Base-by-base conservation (phyloP, 2,113 vertebrate genomes). In the Ochotona princeps region DNA sequence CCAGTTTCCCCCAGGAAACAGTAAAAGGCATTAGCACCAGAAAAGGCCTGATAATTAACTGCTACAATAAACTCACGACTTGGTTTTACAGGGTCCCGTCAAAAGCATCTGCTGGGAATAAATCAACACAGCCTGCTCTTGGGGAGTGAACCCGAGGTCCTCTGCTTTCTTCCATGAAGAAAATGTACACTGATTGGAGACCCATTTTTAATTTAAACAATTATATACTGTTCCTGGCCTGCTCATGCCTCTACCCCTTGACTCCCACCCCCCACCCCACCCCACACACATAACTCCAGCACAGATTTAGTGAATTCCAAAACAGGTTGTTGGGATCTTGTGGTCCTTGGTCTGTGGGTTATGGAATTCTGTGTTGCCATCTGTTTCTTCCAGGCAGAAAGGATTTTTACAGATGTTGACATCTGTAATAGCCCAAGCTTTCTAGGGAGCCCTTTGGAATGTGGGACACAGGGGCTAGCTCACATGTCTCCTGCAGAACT, bases 71-170 rank as follows among this genome's bases (percentile, higher is more conserved):
- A 98, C 97, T 96, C 93, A 97, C 94, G 92, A 98, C 97, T 98
- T 98, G 97, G 98, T 99, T 99, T 98, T 99, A 98, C 98, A 97
- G 97, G 96, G 96, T 98, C 94, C 98, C 98, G 98, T 98, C 98
- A 97, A 98, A 98, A 98, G 97, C 97, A 98, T 98, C 98, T 99
- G 98, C 98, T 98, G 97, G 95, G 93, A 96, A 98, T 99, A 98
- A 99, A 99, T 98, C 98, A 98, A 96, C 96, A 97, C 66, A 23
- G 76, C 96, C 93, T 57, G 15, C 78, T 87, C 87, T 89, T 89
- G 95, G 96, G 54, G 86, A 94, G 92, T 65, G 74, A 95, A 57
- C 83, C 89, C 6, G 30, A 72, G 80, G 95, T 96, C 96, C 49
- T 93, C 23, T 88, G 91, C 86, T 94, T 96, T 94, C 87, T 96